Evolutionary conservation across 2,888 invertebrate species (phyloP).

Genomic region (Cerceris ruficornis): DNA sequence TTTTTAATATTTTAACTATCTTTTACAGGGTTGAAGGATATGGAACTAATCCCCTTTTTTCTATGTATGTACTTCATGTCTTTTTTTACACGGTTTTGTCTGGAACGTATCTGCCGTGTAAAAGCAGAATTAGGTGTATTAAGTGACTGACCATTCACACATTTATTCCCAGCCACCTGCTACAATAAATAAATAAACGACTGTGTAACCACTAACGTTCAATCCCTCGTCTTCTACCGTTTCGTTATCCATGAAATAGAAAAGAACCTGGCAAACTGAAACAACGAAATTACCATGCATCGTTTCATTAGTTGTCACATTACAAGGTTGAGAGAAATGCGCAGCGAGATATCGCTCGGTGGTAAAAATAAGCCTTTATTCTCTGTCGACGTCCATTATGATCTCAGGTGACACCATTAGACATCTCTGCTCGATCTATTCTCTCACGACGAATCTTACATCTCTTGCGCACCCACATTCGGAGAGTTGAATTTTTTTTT

Average conservation of each 20-base stretch:
- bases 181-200: too few species aligned
- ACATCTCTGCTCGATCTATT: constrained; percentile 45
- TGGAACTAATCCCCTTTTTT: too few species aligned
- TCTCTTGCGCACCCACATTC: constrained; percentile 12
- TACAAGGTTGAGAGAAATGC: constrained; percentile 1
- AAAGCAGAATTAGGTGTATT: too few species aligned
- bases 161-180: too few species aligned
- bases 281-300: background rate
- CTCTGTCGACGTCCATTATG: constrained; percentile 68
- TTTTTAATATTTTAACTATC: too few species aligned
- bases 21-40: too few species aligned
- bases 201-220: too few species aligned
- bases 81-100: too few species aligned
- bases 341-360: constrained; percentile 25
- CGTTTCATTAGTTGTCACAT: constrained; percentile 28
- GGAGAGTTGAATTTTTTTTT: constrained; percentile 11
- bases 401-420: constrained; percentile 74
- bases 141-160: too few species aligned
- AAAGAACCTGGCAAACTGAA: background rate
- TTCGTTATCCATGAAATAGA: background rate
- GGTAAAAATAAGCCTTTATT: constrained; percentile 67
- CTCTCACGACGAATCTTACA: constrained; percentile 26
- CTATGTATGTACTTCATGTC: too few species aligned
- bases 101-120: too few species aligned
- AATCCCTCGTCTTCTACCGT: too few species aligned